Base-by-base conservation (phyloP, 2,888 invertebrate species). In the Eutolmus rufibarbis region DNA sequence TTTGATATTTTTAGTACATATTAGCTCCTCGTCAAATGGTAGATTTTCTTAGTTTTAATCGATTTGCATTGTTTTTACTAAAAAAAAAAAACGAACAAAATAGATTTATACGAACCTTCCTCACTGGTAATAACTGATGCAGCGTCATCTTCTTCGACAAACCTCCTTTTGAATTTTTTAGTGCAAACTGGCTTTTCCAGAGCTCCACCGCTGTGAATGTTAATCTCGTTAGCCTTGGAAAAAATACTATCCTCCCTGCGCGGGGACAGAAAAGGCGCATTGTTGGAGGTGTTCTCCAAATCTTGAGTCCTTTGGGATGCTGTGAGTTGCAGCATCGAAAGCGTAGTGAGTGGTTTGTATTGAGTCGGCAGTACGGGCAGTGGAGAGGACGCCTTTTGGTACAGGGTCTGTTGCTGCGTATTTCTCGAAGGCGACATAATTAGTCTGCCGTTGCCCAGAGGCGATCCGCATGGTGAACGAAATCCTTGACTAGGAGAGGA, bases 91-190 rank as follows among this genome's bases (percentile, higher is more conserved):
- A n/a, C n/a, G n/a, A n/a, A 46, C 4, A 16, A 46, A 46, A 46
- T 14, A 14, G 16, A 46, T 16, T 14, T 66, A 5, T 51, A 43
- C 90, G 89, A 89, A 92, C 92, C 92, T 89, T 93, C 93, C 89
- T 92, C 93, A 76, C 92, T 93, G 1, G 93, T 93, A 56, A 93
- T 93, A 4, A 93, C 93, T 0, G 93, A 93, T 1, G 92, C 92
- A 12, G 93, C 93, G 89, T 93, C 93, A 85, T 93, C 92, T 87
- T 93, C 93, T 86, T 93, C 93, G 0, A 93, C 93, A 89, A 91
- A 93, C 40, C 92, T 91, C 5, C 93, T 90, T 77, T 91, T 90
- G 31, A 93, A 90, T 88, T 92, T 93, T 87, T 92, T 93, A 14
- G 92, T 92, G 87, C 92, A 93, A 0, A 91, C 89, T 0, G 93